Evolutionary conservation across 2,888 invertebrate genomes (phyloP), one percentile per base, ranked within the genome.

Genomic region (Hipparchia sbordonii): DNA sequence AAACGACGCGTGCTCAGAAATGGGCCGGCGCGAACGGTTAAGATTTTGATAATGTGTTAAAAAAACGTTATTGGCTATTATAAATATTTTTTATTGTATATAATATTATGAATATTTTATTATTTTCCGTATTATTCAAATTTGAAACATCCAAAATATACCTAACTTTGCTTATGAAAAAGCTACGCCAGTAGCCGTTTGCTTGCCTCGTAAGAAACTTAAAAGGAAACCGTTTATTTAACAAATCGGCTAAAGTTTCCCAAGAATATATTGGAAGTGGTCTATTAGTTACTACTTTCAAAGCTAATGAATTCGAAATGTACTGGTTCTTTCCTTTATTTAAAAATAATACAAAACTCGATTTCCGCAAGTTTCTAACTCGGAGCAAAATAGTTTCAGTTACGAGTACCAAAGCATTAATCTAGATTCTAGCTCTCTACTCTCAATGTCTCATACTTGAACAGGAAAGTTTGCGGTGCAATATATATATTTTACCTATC

Each of bases 321-420:
- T 87, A 57, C 23, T 57, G 13, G 13, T 57, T 87, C 84, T 87
- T 84, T 63, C 48, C 63, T 83, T 84, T 88, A 86, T 84, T 87
- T 88, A 89, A 90, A 92, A 93, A 92, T 89, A 92, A 89, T 86
- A 89, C 87, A 90, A 91, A 91, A 91, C 87, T 86, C 78, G 78
- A 84, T 86, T 87, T 81, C 83, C 84, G 83, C 84, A 85, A 87
- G 86, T 89, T 87, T 70, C 80, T 72, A 89, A 91, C 87, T 91
- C 89, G 83, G 81, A 81, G 82, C 82, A 79, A 83, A 86, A 87
- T 88, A 90, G 87, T 91, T 90, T 85, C 87, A 89, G 88, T 91
- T 87, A 23, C 23, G 23, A 23, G 23, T 23, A 87, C 86, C 84
- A 85, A 88, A 70, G 87, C 92, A 90, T 92, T 93, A 91, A 91